A percentile compares a stretch with the other conserved stretches of the same genome.
phyloP scores from a whole-genome alignment of 2,888 invertebrate species.

The Horisme vitalbata region DNA sequence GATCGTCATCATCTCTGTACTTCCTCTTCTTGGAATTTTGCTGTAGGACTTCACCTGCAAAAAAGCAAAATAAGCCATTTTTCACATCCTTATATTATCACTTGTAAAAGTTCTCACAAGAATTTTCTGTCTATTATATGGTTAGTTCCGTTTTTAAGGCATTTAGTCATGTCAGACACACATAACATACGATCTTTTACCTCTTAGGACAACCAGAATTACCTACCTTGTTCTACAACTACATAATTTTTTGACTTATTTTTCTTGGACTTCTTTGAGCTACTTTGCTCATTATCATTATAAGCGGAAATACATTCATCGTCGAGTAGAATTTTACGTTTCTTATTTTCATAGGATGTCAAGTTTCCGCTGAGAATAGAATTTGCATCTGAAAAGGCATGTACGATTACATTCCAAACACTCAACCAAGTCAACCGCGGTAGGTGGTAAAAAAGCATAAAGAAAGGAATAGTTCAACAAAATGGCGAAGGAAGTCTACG shows the following conservation, averaged over 20 bases:
- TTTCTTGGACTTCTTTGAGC: slow-evolving; percentile 20
- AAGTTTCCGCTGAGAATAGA: background rate
- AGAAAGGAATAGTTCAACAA: too few species aligned
- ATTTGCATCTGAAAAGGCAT: background rate
- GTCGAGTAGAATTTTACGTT: slow-evolving; percentile 10
- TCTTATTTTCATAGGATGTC: slow-evolving; percentile 26
- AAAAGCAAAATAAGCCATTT: too few species aligned
- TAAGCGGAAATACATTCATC: slow-evolving; percentile 8
- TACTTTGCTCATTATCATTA: background rate
- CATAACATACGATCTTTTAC: too few species aligned
- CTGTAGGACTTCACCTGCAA: slow-evolving; percentile 33
- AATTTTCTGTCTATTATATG: too few species aligned
- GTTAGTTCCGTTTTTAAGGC: too few species aligned
- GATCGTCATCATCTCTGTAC: slow-evolving; percentile 55
- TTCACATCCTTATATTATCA: too few species aligned
- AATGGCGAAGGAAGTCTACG: too few species aligned
- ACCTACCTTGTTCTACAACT: slow-evolving; percentile 13
- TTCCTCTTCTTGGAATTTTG: slow-evolving; percentile 61
- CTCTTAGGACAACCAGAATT: background rate
- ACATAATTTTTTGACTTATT: slow-evolving; percentile 11
- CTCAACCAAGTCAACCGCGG: too few species aligned
- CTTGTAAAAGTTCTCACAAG: too few species aligned
- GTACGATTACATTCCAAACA: background rate
- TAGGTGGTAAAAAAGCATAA: too few species aligned
- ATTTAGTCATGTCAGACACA: too few species aligned